Evolutionary conservation across 2,113 vertebrate species (phyloP), one percentile per base, ranked within the genome.

Genomic region (Coturnix japonica): DNA sequence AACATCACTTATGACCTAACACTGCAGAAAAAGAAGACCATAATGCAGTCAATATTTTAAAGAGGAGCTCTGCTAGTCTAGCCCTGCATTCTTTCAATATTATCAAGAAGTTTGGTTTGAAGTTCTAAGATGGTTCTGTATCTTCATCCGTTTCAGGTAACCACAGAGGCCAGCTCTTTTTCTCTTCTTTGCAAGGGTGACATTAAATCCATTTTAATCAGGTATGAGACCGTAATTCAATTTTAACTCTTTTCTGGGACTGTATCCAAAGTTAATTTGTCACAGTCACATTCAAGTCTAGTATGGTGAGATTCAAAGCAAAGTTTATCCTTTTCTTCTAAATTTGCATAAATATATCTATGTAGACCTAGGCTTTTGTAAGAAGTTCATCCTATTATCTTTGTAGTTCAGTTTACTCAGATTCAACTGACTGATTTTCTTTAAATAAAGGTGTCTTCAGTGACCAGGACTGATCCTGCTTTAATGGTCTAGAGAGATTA

Each of bases 191-290:
- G 53, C 51, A 85, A 87, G 37, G 41, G 46, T 87, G 78, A 85
- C 74, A 90, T 70, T 73, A 90, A 92, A 93, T 96, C 81, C 47
- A 89, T 93, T 92, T 93, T 80, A 91, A 95, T 89, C 87, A 85
- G 41, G 53, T 91, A 92, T 88, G 74, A 89, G 43, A 87, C 35
- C 28, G 43, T 85, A 87, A 96, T 85, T 95, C 56, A 94, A 47
- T 89, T 96, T 87, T 87, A 7, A 70, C 41, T 90, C 41, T 87
- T 95, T 91, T 65, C 86, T 86, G 64, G 81, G 83, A 79, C 74
- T 85, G 35, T 80, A 53, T 92, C 94, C 87, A 92, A 89, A 93
- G 67, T 46, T 89, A 70, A 91, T 89, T 91, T 74, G n/a, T 92
- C 87, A 89, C 84, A 83, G 67, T 66, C 78, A 82, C 46, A 74